Percentiles rank a stretch among this genome's conserved stretches.
phyloP scores from a whole-genome alignment of 2,113 vertebrate species.

The Micronycteris hirsuta region DNA sequence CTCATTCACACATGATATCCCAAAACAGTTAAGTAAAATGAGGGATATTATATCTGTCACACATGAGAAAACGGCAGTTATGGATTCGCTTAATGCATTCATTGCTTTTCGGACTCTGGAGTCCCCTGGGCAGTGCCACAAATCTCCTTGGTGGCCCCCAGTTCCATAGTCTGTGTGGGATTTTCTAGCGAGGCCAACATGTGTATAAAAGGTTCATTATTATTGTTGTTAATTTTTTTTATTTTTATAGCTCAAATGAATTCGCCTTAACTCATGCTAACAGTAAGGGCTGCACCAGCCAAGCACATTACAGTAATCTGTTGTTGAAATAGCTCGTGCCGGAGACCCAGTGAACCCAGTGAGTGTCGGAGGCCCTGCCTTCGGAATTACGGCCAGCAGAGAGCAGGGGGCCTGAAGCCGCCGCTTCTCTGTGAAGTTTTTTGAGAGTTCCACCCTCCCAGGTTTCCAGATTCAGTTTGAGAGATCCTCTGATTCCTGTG shows the following conservation, averaged over 20 bases:
- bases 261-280: constrained; percentile 48
- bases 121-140: constrained; percentile 54
- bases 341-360: neutral
- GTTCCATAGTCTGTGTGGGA: neutral
- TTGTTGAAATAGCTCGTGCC: constrained; percentile 28
- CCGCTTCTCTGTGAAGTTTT: neutral
- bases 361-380: neutral
- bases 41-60: constrained; percentile 72
- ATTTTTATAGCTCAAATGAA: constrained; percentile 57
- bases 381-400: neutral
- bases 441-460: neutral
- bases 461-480: neutral
- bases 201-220: constrained; percentile 59
- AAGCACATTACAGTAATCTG: constrained; percentile 29
- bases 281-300: neutral
- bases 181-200: neutral
- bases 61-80: constrained; percentile 66
- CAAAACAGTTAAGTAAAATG: constrained; percentile 71
- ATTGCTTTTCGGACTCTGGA: constrained; percentile 63
- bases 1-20: constrained; percentile 68
- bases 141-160: constrained; percentile 43
- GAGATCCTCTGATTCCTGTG: neutral
- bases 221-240: constrained; percentile 56
- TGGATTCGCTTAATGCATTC: constrained; percentile 58
- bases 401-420: neutral